Evolutionary conservation across 2,888 invertebrate species (phyloP), one percentile per base, ranked within the genome.

Genomic region (Mayetiola destructor): DNA sequence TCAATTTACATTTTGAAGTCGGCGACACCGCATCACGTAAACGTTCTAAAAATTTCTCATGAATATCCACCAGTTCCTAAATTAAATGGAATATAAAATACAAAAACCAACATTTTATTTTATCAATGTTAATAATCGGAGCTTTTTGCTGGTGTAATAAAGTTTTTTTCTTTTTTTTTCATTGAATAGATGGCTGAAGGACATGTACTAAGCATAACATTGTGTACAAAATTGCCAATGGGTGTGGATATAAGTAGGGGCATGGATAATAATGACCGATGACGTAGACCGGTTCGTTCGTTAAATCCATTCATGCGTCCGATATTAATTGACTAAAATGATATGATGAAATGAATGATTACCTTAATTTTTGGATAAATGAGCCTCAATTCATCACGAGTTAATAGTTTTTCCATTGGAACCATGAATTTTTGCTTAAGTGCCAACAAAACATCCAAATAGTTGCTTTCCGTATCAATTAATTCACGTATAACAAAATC

Each of bases 401-500:
- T 80, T 64, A 97, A 74, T 61, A 82, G 75, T 55, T 78, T 76
- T 58, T 79, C 78, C 61, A 97, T 74, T 2, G 89, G 89, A 64
- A 80, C 77, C 73, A 88, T 80, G 67, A 91, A 93, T 69, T 85
- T 81, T 63, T 80, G 79, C 63, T 85, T 80, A 55, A 93, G 78
- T 74, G 90, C 93, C 66, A 81, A 81, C 56, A 99, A 77, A 12
- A 95, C 96, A 66, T 93, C 91, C 55, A 95, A 85, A 69, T 97
- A 99, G 73, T 97, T 97, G 66, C 85, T 85, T 73, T 99, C 99
- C 0, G 99, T 99, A 70, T 96, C 96, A 37, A 96, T 81, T 57
- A 99, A 76, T 71, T 99, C 99, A 61, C 87, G 81, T 66, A 91
- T 88, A 53, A 90, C 89, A 69, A 91, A 92, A 71, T 96, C 95